phyloP scores from a whole-genome alignment of 1,140 invertebrate species.

The Saccostrea glomerata region DNA sequence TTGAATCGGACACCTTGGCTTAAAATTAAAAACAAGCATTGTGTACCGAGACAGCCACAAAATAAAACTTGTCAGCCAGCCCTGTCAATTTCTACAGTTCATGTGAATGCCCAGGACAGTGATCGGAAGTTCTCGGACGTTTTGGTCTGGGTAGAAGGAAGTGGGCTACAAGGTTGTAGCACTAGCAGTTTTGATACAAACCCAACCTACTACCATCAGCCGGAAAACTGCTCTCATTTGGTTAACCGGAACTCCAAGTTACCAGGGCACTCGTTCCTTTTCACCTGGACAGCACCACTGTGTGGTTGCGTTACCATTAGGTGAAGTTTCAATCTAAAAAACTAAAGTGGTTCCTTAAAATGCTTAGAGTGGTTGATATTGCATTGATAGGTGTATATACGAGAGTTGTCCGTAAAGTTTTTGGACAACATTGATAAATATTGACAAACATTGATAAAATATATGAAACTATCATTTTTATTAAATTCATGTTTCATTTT shows the following conservation, averaged over 20 bases:
- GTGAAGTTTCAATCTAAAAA: conserved; percentile 45
- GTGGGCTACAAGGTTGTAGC: conserved; percentile 39
- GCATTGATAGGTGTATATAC: too few relatives aligned
- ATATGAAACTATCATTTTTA: too few relatives aligned
- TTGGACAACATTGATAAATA: too few relatives aligned
- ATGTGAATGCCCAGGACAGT: conserved; percentile 46
- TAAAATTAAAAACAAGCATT: neutral
- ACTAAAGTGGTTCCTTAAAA: neutral
- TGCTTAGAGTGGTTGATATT: too few relatives aligned
- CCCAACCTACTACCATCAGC: conserved; percentile 44
- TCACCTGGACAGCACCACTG: conserved; percentile 58
- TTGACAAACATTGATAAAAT: too few relatives aligned
- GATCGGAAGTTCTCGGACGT: conserved; percentile 57
- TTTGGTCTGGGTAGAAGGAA: conserved; percentile 39
- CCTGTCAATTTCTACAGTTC: conserved; percentile 47
- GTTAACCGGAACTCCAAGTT: conserved; percentile 57
- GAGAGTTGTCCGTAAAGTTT: too few relatives aligned
- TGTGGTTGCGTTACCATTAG: conserved; percentile 63
- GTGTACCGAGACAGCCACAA: neutral
- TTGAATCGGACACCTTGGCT: conserved; percentile 5
- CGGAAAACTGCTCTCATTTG: conserved; percentile 56
- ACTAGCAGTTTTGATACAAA: conserved; percentile 47
- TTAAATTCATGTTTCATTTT: too few relatives aligned
- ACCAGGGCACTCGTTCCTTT: conserved; percentile 45
- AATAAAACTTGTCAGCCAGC: conserved; percentile 37